Evolutionary conservation across 1,140 invertebrate species (phyloP), one percentile per base, ranked within the genome.

Genomic region (Bombus soroeensis): DNA sequence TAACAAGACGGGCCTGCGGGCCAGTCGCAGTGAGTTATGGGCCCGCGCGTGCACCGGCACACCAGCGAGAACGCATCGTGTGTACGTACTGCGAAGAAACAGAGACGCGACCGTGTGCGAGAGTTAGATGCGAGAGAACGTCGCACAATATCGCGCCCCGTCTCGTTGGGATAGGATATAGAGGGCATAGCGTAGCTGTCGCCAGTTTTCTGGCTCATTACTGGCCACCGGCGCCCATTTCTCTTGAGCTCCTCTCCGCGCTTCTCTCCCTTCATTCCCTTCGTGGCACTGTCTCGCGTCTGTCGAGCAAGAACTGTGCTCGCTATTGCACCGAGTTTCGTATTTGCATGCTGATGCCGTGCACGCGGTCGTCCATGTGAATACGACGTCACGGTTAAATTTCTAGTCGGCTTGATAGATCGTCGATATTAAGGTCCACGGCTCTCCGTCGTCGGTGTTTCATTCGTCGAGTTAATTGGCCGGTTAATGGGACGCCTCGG

Each of bases 131-230:
- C 85, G 64, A 66, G 89, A 76, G 66, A 77, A 83, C 80, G 75
- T 78, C 72, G 85, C 83, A 62, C 78, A 88, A 88, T 85, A 89
- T 91, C 88, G 82, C 90, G 90, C 88, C 85, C 91, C 92, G 90
- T 93, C 90, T 89, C 88, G 88, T 89, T 87, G 89, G 88, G 90
- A 91, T 92, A 91, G 89, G 32, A 90, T 90, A 89, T 92, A 88
- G 91, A 89, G 91, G 90, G 88, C 92, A 92, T 93, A 94, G 92
- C 93, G 87, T 47, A 93, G 93, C 94, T 94, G 94, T 95, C 94
- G 93, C 93, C 94, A 95, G 94, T 95, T 95, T 95, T 95, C 94
- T 95, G 94, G 91, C 94, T 95, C 94, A 94, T 95, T 95, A 95
- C 94, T 93, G 90, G 84, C 92, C 90, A 91, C 92, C 85, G 90